A percentile compares a stretch with the other conserved stretches of the same genome.
Evolutionary conservation across 2,113 vertebrate genomes (phyloP).

Genomic region (Actinemys pallida): DNA sequence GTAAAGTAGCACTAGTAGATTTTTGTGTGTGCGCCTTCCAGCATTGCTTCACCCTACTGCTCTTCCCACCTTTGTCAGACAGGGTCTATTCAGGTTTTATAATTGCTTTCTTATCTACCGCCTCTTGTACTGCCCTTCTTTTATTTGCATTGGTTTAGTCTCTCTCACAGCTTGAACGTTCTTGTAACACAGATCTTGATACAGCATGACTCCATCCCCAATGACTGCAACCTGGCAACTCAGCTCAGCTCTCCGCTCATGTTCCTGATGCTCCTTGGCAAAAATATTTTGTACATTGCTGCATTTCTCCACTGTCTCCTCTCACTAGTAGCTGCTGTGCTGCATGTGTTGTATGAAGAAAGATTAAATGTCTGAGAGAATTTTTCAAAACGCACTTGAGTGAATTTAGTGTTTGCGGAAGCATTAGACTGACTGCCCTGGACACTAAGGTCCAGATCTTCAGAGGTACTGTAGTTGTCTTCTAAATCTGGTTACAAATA

Average conservation of each 20-base stretch:
- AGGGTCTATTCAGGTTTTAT: constrained; percentile 32
- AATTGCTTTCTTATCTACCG: constrained; percentile 50
- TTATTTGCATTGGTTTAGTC: constrained; percentile 9
- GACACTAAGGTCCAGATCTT: accelerated
- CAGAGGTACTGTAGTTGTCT: not conserved
- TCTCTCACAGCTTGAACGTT: not conserved
- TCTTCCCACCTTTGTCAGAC: not conserved
- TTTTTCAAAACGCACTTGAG: not conserved
- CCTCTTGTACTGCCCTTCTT: constrained; percentile 31
- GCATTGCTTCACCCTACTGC: not conserved
- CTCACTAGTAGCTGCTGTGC: not conserved
- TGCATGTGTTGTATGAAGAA: accelerated
- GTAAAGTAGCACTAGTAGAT: not conserved
- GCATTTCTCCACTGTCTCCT: not conserved
- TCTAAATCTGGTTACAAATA: constrained; percentile 2
- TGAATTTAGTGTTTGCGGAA: not conserved
- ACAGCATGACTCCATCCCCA: not conserved
- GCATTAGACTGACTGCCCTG: not conserved
- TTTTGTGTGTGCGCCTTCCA: not conserved
- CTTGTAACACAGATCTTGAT: not conserved
- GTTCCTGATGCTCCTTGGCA: not conserved
- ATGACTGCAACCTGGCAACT: not conserved
- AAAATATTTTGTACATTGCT: not conserved
- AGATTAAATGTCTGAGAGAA: accelerated
- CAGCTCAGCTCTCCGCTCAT: not conserved